Percentiles rank a stretch among this genome's conserved stretches.
These are phyloP conservation scores for Drosophila anomalata DNA, from an alignment of 2,888 invertebrate genomes.

Conservation along the genomic window DNA sequence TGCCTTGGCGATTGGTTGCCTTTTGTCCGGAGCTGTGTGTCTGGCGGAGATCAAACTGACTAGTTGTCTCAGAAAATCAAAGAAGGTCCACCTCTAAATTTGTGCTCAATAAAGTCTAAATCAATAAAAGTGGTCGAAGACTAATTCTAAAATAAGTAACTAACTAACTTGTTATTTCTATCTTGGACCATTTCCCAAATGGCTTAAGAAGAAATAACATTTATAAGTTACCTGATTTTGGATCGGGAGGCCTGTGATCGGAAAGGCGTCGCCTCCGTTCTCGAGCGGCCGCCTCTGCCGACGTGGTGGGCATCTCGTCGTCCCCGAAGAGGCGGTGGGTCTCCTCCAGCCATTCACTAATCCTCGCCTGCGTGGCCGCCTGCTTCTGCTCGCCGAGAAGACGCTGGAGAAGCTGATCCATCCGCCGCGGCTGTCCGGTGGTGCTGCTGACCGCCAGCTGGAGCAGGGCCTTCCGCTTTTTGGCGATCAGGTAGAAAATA, in stretches of 20 bases:
- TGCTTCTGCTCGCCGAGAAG: conserved; percentile 65
- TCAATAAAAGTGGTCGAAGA: too few relatives aligned
- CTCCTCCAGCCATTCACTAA: conserved; percentile 70
- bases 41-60: conserved; percentile 41
- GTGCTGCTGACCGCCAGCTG: conserved; percentile 86
- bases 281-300: conserved; percentile 71
- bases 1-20: conserved; percentile 76
- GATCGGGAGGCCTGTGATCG: conserved; percentile 30
- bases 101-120: background rate
- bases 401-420: conserved; percentile 59
- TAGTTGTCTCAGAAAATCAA: background rate
- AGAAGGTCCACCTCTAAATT: background rate
- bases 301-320: conserved; percentile 72
- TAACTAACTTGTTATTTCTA: too few relatives aligned
- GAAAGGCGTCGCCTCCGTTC: conserved; percentile 52
- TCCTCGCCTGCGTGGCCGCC: conserved; percentile 71
- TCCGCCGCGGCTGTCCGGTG: conserved; percentile 56
- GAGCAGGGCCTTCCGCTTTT: conserved; percentile 88
- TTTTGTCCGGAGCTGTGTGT: conserved; percentile 53
- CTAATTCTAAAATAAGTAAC: too few relatives aligned
- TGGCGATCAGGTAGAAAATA: conserved; percentile 89
- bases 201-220: background rate
- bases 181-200: background rate
- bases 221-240: background rate
- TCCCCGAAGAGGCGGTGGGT: conserved; percentile 55